Base-by-base conservation (phyloP, 2,888 invertebrate species). In the Morpho deidamia region DNA sequence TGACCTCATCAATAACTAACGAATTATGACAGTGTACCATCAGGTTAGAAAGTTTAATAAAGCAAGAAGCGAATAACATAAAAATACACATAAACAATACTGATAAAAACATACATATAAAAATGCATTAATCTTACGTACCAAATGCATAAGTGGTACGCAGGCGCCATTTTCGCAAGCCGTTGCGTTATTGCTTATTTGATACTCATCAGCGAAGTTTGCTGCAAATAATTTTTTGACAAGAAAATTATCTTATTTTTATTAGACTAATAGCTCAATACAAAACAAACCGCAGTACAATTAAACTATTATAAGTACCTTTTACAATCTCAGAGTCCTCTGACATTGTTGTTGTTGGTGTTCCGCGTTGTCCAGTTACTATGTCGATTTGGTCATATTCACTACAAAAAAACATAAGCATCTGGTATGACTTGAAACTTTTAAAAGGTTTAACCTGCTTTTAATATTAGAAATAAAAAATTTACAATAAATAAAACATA, bases 131-230 rank as follows among this genome's bases (percentile, higher is more conserved):
- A n/a, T 23, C 23, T 37, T 53, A 70, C 81, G 62, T 70, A 90
- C 90, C 73, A 90, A 75, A 74, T 90, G 90, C 84, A 90, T 86
- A 7, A 90, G 70, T 44, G 90, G 90, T 8, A 90, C 85, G 0
- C 86, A 83, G 1, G 87, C 76, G 11, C 78, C 77, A 46, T 83
- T 85, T 51, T 88, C 85, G 2, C 76, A 65, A 2, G 72, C 57
- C 5, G 75, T 63, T 2, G 74, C 65, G 35, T 60, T 60, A 41
- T 78, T 82, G 47, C 62, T 81, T 12, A 81, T 64, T 64, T 81
- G 83, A 63, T 85, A 87, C 60, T 84, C 85, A 61, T 84, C 86
- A 14, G 75, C 65, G 54, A 71, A 78, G 5, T 66, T 80, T 73
- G 61, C 66, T 68, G 55, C 8, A 50, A 58, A 57, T 8, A 50